These are phyloP conservation scores for Propsilocerus akamusi DNA, from an alignment of 1,140 invertebrate genomes.

Conservation along the genomic window DNA sequence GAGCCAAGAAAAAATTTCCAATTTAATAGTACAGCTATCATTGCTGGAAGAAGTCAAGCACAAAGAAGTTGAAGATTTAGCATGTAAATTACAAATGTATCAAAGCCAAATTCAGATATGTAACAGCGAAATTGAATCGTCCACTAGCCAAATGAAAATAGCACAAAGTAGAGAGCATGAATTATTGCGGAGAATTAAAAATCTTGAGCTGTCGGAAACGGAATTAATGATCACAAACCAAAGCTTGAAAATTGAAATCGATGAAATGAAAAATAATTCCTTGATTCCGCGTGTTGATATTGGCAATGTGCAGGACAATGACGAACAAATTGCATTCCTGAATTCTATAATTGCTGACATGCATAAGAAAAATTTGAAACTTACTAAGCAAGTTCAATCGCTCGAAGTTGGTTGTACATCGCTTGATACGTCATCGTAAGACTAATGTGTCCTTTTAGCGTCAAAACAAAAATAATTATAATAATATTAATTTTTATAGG, in stretches of 20 bases:
- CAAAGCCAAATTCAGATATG: slow-evolving; percentile 22
- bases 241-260: slow-evolving; percentile 24
- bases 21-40: not conserved
- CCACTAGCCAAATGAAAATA: slow-evolving; percentile 15
- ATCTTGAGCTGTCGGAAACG: slow-evolving; percentile 21
- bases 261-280: slow-evolving; percentile 25
- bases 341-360: slow-evolving; percentile 94
- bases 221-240: slow-evolving; percentile 22
- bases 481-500: slow-evolving; percentile 11
- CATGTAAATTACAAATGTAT: slow-evolving; percentile 18
- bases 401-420: slow-evolving; percentile 44
- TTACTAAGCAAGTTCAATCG: slow-evolving; percentile 56
- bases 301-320: slow-evolving; percentile 42
- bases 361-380: slow-evolving; percentile 76
- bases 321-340: slow-evolving; percentile 73
- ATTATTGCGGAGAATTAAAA: slow-evolving; percentile 14
- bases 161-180: slow-evolving; percentile 8
- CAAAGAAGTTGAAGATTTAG: slow-evolving; percentile 17
- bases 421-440: slow-evolving; percentile 12
- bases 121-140: slow-evolving; percentile 7
- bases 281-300: slow-evolving; percentile 23
- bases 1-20: not conserved
- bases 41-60: slow-evolving; percentile 10
- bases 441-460: not conserved
- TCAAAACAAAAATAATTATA: slow-evolving; percentile 1